These are phyloP conservation scores for Donacobius atricapilla DNA, from an alignment of 2,113 vertebrate genomes.

Conservation along the genomic window DNA sequence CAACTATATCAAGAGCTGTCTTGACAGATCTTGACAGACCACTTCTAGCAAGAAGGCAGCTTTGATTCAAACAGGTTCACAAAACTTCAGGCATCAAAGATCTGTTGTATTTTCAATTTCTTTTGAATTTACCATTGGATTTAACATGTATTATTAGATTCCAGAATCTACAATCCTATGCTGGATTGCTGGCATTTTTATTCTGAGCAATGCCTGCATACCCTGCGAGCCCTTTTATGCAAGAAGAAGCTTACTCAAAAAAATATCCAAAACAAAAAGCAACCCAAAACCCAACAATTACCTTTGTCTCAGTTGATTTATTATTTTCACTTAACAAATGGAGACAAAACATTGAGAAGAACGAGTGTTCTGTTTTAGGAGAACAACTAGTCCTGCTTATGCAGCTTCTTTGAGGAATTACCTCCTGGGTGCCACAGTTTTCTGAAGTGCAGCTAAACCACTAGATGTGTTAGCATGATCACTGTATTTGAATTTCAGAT, in stretches of 20 bases:
- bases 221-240: accelerated
- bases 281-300: neutral
- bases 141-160: neutral
- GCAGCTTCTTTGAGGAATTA: neutral
- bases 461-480: neutral
- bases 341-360: neutral
- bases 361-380: neutral
- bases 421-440: neutral
- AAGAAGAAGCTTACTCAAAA: neutral
- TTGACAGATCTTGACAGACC: neutral
- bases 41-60: neutral
- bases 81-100: neutral
- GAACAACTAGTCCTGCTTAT: neutral
- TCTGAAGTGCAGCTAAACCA: neutral
- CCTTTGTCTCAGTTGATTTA: neutral
- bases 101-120: neutral
- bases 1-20: neutral
- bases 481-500: neutral
- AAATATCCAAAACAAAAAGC: neutral
- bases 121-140: neutral
- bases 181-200: neutral
- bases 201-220: neutral
- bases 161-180: neutral
- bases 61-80: neutral
- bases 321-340: neutral